Base-by-base conservation (phyloP, 2,113 vertebrate genomes). In the Danionella cerebrum region DNA sequence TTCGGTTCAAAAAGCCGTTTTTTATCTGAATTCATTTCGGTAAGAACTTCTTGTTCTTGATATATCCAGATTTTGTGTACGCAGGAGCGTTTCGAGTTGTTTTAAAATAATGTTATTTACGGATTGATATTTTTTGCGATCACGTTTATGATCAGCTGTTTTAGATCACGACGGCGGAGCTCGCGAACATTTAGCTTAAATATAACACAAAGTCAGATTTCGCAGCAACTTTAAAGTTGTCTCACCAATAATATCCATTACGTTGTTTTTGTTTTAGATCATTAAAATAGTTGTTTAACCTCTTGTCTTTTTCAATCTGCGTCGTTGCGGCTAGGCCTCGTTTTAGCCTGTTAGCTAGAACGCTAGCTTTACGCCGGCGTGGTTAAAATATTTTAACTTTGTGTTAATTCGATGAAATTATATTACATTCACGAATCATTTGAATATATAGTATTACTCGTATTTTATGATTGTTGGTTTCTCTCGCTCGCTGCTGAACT, bases 1-100 rank as follows among this genome's bases (percentile, higher is more conserved):
- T 69, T 74, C 74, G 77, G 72, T 82, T 55, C 76, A 69, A 77
- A 71, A 55, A 79, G 84, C 84, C 83, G 82, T 82, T 89, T 86
- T 85, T 85, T 86, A 88, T 88, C 86, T 84, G 88, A 81, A 88
- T 84, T 88, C 47, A 84, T 86, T 87, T 90, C 87, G 87, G 88
- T 90, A 72, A 87, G 87, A 79, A 9, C 0, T 3, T 0, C 0
- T 0, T 1, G 18, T 8, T 18, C 0, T 21, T 31, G 0, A 27
- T 19, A 16, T 6, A 12, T 2, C 0, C 2, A 0, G 5, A 21
- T 10, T 13, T 0, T 0, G 0, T 14, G 7, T 18, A 12, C 1
- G 2, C n/a, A 1, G 6, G 1, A 2, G 0, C 3, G 1, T 13
- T 19, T n/a, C n/a, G 16, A 29, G 16, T 31, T 5, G 2, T 21